These are phyloP conservation scores for Orthosia gracilis DNA, from an alignment of 2,888 invertebrate species.

Conservation along the genomic window DNA sequence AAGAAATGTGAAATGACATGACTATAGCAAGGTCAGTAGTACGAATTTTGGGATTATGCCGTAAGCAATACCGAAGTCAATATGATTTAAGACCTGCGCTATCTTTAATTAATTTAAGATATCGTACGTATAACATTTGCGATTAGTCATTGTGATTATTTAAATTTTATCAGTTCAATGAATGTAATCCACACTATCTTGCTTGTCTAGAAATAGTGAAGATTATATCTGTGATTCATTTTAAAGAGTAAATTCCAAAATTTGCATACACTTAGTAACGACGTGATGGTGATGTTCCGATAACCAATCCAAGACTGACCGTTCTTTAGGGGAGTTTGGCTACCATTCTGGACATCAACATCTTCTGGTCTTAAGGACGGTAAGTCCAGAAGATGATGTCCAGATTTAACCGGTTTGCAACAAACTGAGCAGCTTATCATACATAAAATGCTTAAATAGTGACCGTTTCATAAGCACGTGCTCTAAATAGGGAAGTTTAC, in stretches of 20 bases:
- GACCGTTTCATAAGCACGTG: neutral
- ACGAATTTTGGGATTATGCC: neutral
- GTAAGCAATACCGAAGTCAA: neutral
- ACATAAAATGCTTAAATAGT: neutral
- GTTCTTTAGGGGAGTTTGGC: neutral
- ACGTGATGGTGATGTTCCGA: neutral
- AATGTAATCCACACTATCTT: constrained; percentile 15
- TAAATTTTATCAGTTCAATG: constrained; percentile 12
- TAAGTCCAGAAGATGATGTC: too few relatives aligned
- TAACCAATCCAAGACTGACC: neutral
- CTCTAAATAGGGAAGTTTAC: neutral
- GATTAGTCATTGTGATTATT: constrained; percentile 25
- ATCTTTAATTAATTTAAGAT: constrained; percentile 7
- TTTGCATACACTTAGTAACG: neutral
- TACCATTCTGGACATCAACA: neutral
- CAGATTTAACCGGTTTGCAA: neutral
- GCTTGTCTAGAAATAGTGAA: constrained; percentile 12
- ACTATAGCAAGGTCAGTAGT: neutral
- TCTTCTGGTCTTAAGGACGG: too few relatives aligned
- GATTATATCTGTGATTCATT: constrained; percentile 17
- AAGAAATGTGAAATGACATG: neutral
- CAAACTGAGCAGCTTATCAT: neutral
- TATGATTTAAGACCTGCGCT: neutral
- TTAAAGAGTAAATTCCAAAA: neutral
- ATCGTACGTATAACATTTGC: neutral